Evolutionary conservation across 2,888 invertebrate species (phyloP), one percentile per base, ranked within the genome.

Genomic region (Ischnus inquisitorius): DNA sequence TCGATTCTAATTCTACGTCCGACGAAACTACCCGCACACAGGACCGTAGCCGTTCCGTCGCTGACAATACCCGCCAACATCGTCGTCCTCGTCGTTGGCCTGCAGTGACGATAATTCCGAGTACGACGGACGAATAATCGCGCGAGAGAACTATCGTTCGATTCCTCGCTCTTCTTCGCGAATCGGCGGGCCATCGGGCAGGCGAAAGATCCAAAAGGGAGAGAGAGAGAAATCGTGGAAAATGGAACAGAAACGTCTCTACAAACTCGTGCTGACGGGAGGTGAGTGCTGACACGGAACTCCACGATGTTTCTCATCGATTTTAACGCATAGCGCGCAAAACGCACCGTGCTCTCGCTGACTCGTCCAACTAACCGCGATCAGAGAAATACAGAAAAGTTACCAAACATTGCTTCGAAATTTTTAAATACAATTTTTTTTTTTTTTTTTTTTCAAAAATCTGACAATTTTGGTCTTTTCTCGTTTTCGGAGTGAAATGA

Each of bases 221-320:
- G n/a, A 1, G 8, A 43, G n/a, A 22, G 3, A 5, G 14, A 41
- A 19, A 64, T 3, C 16, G 28, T 34, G 14, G 82, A 88, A 88
- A 83, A 94, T 94, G 93, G 94, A 94, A 90, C 95, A 95, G 91
- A 96, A 96, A 94, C 96, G 96, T 89, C 96, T 97, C 89, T 97
- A 97, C 95, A 97, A 96, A 94, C 95, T 98, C 90, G 98, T 98
- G 88, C 95, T 98, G 88, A 98, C 98, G 89, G 98, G 98, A 95
- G 98, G 98, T 97, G 95, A 95, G 96, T 94, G 71, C 16, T 12
- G 12, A 74, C 14, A 62, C n/a, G 3, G 6, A 28, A 68, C 57
- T 28, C 4, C n/a, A 16, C 34, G 28, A 8, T 39, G 28, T 62
- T 34, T 34, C 16, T 28, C 10, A 25, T 51, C 16, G 22, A 46